phyloP scores from a whole-genome alignment of 92 coral and sea anemone genomes.

The Heliopora coerulea region DNA sequence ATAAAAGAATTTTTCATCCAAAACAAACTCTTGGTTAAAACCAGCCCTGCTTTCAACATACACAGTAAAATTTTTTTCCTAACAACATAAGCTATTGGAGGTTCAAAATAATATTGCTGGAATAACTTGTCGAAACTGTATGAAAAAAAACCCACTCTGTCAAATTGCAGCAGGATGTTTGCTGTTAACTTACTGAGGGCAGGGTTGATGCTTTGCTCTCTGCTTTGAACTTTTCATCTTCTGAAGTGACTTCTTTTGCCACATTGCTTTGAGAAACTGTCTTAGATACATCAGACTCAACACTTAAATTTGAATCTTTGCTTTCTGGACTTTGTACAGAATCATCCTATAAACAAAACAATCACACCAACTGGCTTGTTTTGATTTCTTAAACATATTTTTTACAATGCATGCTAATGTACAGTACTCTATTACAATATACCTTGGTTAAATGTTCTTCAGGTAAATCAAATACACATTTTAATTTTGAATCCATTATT shows the following conservation, averaged over 20 bases:
- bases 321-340: not conserved
- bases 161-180: no score
- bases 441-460: slow-evolving; percentile 53
- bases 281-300: not conserved
- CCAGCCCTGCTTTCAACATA: no score
- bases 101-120: no score
- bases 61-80: no score
- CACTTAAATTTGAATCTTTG: not conserved
- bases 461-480: slow-evolving; percentile 91
- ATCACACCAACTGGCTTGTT: no score
- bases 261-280: not conserved
- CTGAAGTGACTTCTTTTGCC: not conserved
- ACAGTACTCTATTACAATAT: not conserved
- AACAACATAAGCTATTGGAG: no score
- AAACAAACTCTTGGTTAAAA: no score
- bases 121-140: no score
- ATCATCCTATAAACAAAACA: not conserved
- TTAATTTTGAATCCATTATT: slow-evolving; percentile 93
- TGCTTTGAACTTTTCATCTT: not conserved
- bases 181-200: slow-evolving; percentile 10
- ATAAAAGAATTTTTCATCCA: no score
- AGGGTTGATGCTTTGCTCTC: not conserved
- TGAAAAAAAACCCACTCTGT: no score
- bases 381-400: no score
- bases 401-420: no score